Base-by-base conservation (phyloP, 1,140 invertebrate genomes). In the Chironomus tepperi region DNA sequence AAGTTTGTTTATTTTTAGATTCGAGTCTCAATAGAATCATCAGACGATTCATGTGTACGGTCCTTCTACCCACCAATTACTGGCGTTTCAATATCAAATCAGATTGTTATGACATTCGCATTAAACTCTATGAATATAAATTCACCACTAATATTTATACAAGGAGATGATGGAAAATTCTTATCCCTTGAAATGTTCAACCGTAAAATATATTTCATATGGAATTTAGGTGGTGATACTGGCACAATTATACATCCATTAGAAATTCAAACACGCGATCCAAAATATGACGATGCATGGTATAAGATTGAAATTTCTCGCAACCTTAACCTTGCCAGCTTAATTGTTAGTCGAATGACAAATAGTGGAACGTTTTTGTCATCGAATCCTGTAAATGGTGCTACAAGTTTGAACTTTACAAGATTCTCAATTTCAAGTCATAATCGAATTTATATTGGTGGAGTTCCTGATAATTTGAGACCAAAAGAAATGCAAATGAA, bases 151-250 rank as follows among this genome's bases (percentile, higher is more conserved):
- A 76, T 81, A 8, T 86, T 83, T 80, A 79, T 86, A 64, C 79
- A 84, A 74, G 85, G 84, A 2, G 77, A 77, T 18, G 78, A 85
- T 18, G 83, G 85, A 0, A 93, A 96, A 77, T 95, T 91, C 76
- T 86, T 96, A 19, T 87, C 90, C 0, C 79, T 97, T 24, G 93
- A 95, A 81, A 87, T 96, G 82, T 84, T 91, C 0, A 86, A 94
- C 76, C 85, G 91, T 34, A 89, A 88, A 74, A 89, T 94, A 12
- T 84, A 88, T 75, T 89, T 93, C 73, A 78, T 89, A 0, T 95
- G 92, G 93, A 89, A 93, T 80, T 84, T 91, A 1, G 93, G 92
- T 9, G 89, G 88, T 19, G 90, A 88, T 2, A 86, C 86, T 0
- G 85, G 87, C 3, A 81, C 84, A 15, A 81, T 91, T 0, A 88